Evolutionary conservation across 1,140 invertebrate genomes (phyloP), one percentile per base, ranked within the genome.

Genomic region (Acromyrmex heyeri): DNA sequence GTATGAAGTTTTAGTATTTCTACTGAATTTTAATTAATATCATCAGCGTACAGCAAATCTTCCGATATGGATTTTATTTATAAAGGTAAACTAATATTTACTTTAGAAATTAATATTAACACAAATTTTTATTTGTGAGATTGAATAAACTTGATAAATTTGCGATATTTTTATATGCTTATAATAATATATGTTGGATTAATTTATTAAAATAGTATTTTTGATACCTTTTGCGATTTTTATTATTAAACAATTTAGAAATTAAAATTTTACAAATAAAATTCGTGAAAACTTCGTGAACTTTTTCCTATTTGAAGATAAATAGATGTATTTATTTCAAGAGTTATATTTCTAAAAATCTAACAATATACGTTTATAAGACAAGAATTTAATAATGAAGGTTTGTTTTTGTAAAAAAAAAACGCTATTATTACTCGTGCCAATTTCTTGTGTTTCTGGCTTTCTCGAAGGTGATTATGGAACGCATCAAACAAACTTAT

Each of bases 401-500:
- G 10, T 34, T 38, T 59, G 2, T 18, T 4, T 44, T 3, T 6
- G 6, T 48, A 27, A 44, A 50, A 48, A 50, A 48, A 27, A 24
- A 14, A 78, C 5, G 1, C 10, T 21, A 27, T 14, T 27, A 38
- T 81, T 16, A 61, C 8, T 61, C 12, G 21, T 27, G 24, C 44
- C 50, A 57, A 70, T 69, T 21, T 18, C 77, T 67, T 50, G 38
- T 7, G 24, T 62, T 69, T 69, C 44, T 69, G 21, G 16, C 16
- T n/a, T 50, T 61, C 44, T 83, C 24, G 18, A 34, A 61, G 38
- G 10, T 38, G 2, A 18, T 53, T 12, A 67, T 34, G 21, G 57
- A 44, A 14, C 44, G 21, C 38, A 72, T 83, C 14, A 38, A 72
- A 21, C 65, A 34, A 82, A 73, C 38, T 72, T 72, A 73, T 73